phyloP scores from a whole-genome alignment of 2,797 vertebrate species.

The Echiichthys vipera region DNA sequence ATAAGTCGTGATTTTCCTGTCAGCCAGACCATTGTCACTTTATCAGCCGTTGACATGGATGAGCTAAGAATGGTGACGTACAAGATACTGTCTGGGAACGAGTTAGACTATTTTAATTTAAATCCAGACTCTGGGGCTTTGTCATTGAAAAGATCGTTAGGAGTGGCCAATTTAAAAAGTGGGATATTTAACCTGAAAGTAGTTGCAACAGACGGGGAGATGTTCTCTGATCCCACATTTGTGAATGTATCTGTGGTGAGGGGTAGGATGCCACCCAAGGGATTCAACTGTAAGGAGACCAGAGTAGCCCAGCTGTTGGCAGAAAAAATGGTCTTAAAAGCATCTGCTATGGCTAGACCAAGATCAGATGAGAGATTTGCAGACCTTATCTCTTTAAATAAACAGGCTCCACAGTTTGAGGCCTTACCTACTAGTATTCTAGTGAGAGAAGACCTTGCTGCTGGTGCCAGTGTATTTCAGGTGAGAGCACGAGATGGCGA shows the following conservation, averaged over 20 bases:
- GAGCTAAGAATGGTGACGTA: slow-evolving; percentile 93
- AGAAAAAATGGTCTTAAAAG: slow-evolving; percentile 92
- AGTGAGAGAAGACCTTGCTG: slow-evolving; percentile 87
- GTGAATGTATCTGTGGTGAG: slow-evolving; percentile 93
- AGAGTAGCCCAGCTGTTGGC: slow-evolving; percentile 93
- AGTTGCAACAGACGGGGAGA: slow-evolving; percentile 93
- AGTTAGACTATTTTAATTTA: slow-evolving; percentile 90
- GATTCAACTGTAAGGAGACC: slow-evolving; percentile 92
- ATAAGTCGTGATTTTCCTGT: slow-evolving; percentile 91
- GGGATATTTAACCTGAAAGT: slow-evolving; percentile 91
- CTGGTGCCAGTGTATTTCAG: slow-evolving; percentile 86
- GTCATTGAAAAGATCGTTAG: slow-evolving; percentile 88
- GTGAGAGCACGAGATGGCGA: slow-evolving; percentile 91
- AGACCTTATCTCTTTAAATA: slow-evolving; percentile 90
- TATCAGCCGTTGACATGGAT: slow-evolving; percentile 96
- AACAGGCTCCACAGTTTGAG: slow-evolving; percentile 90
- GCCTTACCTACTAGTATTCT: slow-evolving; percentile 88
- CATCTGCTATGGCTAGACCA: slow-evolving; percentile 84
- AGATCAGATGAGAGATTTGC: slow-evolving; percentile 85
- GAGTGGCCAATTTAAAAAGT: slow-evolving; percentile 84
- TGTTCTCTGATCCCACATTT: slow-evolving; percentile 88
- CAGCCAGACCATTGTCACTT: slow-evolving; percentile 90
- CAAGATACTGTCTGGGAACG: slow-evolving; percentile 92
- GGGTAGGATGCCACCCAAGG: slow-evolving; percentile 83
- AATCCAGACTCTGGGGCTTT: slow-evolving; percentile 92